Evolutionary conservation across 1,140 invertebrate species (phyloP).

Genomic region (Chrysopa pallens): DNA sequence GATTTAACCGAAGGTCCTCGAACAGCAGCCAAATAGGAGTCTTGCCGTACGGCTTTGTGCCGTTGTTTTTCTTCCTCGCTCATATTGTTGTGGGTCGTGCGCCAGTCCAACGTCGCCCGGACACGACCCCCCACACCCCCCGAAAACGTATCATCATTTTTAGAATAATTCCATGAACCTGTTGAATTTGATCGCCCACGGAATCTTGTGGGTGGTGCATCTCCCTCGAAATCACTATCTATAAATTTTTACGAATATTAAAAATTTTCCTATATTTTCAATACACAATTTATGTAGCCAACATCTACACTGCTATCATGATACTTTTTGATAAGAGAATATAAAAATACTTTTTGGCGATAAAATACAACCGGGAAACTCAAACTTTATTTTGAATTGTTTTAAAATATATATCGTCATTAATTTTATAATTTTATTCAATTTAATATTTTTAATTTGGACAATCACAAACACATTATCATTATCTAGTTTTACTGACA

Average conservation of each 20-base stretch:
- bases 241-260: neutral
- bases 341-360: too few relatives aligned
- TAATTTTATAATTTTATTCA: too few relatives aligned
- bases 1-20: constrained; percentile 11
- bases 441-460: too few relatives aligned
- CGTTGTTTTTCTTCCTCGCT: constrained; percentile 16
- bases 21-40: constrained; percentile 28
- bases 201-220: constrained; percentile 17
- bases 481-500: too few relatives aligned
- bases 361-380: too few relatives aligned
- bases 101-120: constrained; percentile 18
- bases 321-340: too few relatives aligned
- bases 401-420: too few relatives aligned
- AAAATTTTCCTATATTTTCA: too few relatives aligned
- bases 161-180: constrained; percentile 29
- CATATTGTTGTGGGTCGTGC: constrained; percentile 14
- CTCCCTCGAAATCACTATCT: constrained; percentile 6
- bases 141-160: neutral
- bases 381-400: too few relatives aligned
- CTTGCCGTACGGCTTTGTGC: constrained; percentile 25
- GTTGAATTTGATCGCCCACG: constrained; percentile 32
- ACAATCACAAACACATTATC: too few relatives aligned
- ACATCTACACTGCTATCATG: too few relatives aligned
- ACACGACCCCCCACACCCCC: constrained; percentile 12
- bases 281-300: too few relatives aligned